These are phyloP conservation scores for Embiotoca jacksoni DNA, from an alignment of 2,113 vertebrate species.

Conservation along the genomic window DNA sequence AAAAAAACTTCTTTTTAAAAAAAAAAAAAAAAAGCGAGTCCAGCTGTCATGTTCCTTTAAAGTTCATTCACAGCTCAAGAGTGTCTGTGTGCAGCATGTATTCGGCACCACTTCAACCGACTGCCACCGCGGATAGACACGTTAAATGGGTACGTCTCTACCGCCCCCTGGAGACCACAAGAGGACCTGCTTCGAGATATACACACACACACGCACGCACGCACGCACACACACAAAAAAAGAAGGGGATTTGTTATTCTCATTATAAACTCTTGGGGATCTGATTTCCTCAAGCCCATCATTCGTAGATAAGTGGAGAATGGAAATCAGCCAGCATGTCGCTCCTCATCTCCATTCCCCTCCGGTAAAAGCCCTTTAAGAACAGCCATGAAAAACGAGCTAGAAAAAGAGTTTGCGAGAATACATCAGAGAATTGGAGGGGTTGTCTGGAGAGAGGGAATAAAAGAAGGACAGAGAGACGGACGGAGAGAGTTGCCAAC, in stretches of 20 bases:
- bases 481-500: slow-evolving; percentile 49
- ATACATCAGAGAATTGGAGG: slow-evolving; percentile 35
- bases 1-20: too few species aligned
- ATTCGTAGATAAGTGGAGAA: slow-evolving; percentile 76
- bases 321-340: slow-evolving; percentile 78
- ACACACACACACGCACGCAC: neutral
- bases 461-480: slow-evolving; percentile 40
- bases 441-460: slow-evolving; percentile 26
- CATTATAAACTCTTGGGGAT: slow-evolving; percentile 77
- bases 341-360: slow-evolving; percentile 72
- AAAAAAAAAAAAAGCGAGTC: slow-evolving; percentile 46
- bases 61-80: slow-evolving; percentile 45
- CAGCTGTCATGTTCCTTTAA: slow-evolving; percentile 64
- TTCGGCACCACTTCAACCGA: neutral
- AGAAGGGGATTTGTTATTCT: slow-evolving; percentile 66
- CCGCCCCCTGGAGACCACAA: slow-evolving; percentile 63
- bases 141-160: slow-evolving; percentile 49
- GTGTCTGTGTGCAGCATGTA: slow-evolving; percentile 15
- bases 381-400: slow-evolving; percentile 63
- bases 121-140: slow-evolving; percentile 4
- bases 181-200: neutral
- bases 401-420: slow-evolving; percentile 43
- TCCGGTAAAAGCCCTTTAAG: slow-evolving; percentile 65
- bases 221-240: too few species aligned
- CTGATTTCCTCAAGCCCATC: slow-evolving; percentile 75